These are phyloP conservation scores for Euglossa dilemma DNA, from an alignment of 1,140 invertebrate genomes.

Conservation along the genomic window DNA sequence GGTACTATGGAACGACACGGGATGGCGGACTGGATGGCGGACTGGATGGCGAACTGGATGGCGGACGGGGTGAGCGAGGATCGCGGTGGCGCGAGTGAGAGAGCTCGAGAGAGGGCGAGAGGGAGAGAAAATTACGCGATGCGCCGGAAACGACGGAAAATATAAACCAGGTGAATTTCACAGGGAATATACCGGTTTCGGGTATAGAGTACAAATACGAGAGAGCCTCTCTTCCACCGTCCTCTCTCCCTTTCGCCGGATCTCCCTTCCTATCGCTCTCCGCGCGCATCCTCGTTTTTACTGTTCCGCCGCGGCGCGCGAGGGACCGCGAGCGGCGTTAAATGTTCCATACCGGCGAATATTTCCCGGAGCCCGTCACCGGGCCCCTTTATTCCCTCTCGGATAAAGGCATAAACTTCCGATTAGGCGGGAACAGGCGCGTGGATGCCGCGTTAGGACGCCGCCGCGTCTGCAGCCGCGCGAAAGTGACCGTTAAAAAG, in stretches of 20 bases:
- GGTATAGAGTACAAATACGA: constrained; percentile 59
- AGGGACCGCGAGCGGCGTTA: constrained; percentile 52
- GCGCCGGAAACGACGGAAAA: constrained; percentile 67
- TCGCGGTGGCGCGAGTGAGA: not conserved
- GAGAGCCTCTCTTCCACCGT: constrained; percentile 20
- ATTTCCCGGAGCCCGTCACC: constrained; percentile 42
- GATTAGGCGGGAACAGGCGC: constrained; percentile 54
- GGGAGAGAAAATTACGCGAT: constrained; percentile 63
- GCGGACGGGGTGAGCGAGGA: not conserved
- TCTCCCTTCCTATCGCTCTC: constrained; percentile 5
- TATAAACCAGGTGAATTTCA: constrained; percentile 70
- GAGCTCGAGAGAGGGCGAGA: not conserved
- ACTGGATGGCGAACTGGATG: not conserved
- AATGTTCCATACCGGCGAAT: constrained; percentile 67
- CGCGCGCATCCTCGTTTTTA: constrained; percentile 54
- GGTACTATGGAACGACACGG: constrained; percentile 31
- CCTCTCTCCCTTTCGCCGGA: constrained; percentile 37
- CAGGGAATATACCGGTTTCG: constrained; percentile 59
- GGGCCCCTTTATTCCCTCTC: constrained; percentile 52
- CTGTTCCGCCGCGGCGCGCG: constrained; percentile 33
- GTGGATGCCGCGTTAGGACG: not conserved
- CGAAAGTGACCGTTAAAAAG: constrained; percentile 53
- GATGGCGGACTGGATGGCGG: not conserved
- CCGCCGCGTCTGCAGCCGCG: not conserved
- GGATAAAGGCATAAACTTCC: constrained; percentile 60